Evolutionary conservation across 2,113 vertebrate genomes (phyloP).

Genomic region (Acanthisitta chloris): DNA sequence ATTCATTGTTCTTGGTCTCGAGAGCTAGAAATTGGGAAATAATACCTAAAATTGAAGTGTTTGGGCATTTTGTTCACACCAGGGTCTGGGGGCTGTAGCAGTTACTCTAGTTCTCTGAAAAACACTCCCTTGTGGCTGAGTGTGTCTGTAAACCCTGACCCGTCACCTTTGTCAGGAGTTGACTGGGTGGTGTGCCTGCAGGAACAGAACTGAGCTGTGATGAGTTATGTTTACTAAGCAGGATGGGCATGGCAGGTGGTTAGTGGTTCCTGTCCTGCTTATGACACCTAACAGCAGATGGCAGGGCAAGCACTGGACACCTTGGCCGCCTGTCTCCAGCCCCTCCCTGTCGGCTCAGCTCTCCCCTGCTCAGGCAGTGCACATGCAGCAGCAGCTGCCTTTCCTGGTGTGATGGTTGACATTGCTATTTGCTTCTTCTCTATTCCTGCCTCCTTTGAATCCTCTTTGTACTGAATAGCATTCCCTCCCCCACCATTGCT

Average conservation of each 20-base stretch:
- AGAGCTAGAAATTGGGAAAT: background rate
- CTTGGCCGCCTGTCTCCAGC: background rate
- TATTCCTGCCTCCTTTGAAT: background rate
- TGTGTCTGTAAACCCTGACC: background rate
- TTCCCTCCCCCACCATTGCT: background rate
- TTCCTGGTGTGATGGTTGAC: background rate
- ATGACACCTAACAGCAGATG: background rate
- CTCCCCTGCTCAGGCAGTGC: background rate
- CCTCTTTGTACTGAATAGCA: background rate
- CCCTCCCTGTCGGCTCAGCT: accelerated
- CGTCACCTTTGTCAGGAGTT: background rate
- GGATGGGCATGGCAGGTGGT: background rate
- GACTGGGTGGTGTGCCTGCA: background rate
- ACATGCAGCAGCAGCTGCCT: background rate
- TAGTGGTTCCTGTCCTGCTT: background rate
- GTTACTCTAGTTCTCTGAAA: background rate
- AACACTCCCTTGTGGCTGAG: background rate
- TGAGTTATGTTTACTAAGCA: background rate
- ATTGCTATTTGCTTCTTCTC: accelerated
- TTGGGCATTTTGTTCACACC: background rate
- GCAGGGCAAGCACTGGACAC: background rate
- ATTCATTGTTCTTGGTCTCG: background rate
- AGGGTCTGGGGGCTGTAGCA: background rate
- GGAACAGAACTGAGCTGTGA: background rate
- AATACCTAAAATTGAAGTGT: background rate